Base-by-base conservation (phyloP, 92 coral and sea anemone genomes). In the Phenganax stokvisi region DNA sequence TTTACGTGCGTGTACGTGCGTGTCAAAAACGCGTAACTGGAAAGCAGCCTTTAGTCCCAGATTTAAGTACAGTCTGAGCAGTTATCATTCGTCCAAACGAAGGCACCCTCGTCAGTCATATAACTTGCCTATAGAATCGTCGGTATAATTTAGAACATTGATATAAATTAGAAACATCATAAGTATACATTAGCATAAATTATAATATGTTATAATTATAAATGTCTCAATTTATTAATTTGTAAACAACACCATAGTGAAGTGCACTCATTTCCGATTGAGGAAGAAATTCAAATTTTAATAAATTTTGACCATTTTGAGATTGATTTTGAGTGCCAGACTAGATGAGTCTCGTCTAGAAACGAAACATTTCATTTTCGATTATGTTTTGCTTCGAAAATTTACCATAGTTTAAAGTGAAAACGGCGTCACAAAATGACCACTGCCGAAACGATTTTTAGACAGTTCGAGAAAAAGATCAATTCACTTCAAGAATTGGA, bases 21-120 rank as follows among this genome's bases (percentile, higher is more conserved):
- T 20, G 25, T 20, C 25, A 20, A 20, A 20, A 20, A 20, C 25
- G 25, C 25, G 25, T 20, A 20, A 20, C 25, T 20, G 25, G 25
- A 20, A 20, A 20, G 25, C 25, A 20, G 25, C 25, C 25, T 20
- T 20, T 20, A 6, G 37, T 10, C 90, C 87, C 84, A 15, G 70
- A 57, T 57, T 84, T 84, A 44, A 75, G 74, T 28, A 87, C 87
- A n/a, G 61, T 83, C 72, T 87, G 85, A 37, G 85, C 79, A 63
- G 68, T 71, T 9, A 87, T 15, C 20, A 52, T 55, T 12, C 89
- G 85, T 29, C 87, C 60, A 53, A 86, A 70, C 30, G 65, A 83
- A 56, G 89, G 89, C 31, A 78, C 81, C 17, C 8, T n/a, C 12
- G n/a, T 73, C 82, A 25, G 75, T 47, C 29, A 66, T 82, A 57